Evolutionary conservation across 2,113 vertebrate genomes (phyloP).

Genomic region (Puntigrus tetrazona): DNA sequence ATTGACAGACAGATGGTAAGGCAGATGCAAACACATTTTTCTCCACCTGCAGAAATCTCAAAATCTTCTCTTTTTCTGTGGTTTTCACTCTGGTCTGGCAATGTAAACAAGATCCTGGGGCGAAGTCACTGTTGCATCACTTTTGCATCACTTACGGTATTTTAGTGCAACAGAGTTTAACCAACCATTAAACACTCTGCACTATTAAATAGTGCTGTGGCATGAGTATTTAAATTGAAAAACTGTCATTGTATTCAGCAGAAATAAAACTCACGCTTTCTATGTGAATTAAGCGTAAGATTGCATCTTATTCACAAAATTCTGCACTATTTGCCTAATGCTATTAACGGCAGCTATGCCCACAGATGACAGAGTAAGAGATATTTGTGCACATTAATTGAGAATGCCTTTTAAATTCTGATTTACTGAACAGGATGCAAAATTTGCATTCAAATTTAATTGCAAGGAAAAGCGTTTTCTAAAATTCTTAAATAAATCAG

Average conservation of each 20-base stretch:
- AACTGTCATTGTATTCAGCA: background rate
- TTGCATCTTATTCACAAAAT: background rate
- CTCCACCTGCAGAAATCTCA: background rate
- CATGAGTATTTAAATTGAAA: background rate
- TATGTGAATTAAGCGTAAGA: background rate
- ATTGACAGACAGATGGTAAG: conserved; percentile 18
- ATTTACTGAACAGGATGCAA: background rate
- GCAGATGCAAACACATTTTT: conserved; percentile 30
- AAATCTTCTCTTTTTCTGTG: background rate
- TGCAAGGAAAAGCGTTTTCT: background rate
- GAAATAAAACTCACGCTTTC: background rate
- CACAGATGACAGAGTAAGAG: background rate
- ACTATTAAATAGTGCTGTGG: background rate
- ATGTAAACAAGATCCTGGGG: background rate
- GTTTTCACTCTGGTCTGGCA: background rate
- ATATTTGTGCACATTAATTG: background rate
- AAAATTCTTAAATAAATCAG: background rate
- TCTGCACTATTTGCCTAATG: background rate
- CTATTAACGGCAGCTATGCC: background rate
- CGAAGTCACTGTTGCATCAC: background rate
- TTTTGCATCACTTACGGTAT: background rate
- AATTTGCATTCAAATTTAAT: background rate
- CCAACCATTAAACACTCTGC: background rate
- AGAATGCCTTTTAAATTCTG: background rate
- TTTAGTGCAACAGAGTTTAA: background rate